These are phyloP conservation scores for Brienomyrus brachyistius DNA, from an alignment of 2,113 vertebrate species.

Conservation along the genomic window DNA sequence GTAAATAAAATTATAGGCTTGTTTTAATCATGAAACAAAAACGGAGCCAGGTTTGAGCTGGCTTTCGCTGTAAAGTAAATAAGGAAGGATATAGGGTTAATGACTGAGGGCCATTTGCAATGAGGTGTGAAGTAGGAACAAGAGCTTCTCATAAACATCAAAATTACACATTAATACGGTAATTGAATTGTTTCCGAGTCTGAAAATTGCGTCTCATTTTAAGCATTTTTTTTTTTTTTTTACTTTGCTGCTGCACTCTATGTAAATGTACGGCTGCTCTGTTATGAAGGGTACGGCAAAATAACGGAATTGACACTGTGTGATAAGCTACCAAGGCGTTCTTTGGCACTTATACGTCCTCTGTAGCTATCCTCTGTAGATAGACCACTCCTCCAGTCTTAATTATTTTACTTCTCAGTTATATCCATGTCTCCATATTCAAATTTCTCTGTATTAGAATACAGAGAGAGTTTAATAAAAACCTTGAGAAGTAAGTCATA, in stretches of 20 bases:
- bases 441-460: not conserved
- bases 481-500: too few relatives aligned
- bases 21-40: slow-evolving; percentile 32
- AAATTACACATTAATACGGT: slow-evolving; percentile 41
- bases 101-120: slow-evolving; percentile 7
- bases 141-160: slow-evolving; percentile 1
- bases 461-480: too few relatives aligned
- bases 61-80: slow-evolving; percentile 10
- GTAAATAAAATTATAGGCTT: slow-evolving; percentile 32
- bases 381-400: not conserved
- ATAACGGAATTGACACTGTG: too few relatives aligned
- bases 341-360: not conserved
- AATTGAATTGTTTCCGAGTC: slow-evolving; percentile 1
- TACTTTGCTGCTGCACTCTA: not conserved
- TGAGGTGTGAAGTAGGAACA: slow-evolving; percentile 5
- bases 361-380: not conserved
- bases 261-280: not conserved
- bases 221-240: not conserved
- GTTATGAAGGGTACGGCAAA: not conserved
- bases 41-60: slow-evolving; percentile 25
- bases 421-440: not conserved
- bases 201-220: not conserved
- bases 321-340: not conserved
- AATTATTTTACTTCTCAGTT: not conserved
- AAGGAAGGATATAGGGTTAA: not conserved